Conservation (phyloP, 1,140 invertebrate species). For the Trypoxylus dichotomus region DNA sequence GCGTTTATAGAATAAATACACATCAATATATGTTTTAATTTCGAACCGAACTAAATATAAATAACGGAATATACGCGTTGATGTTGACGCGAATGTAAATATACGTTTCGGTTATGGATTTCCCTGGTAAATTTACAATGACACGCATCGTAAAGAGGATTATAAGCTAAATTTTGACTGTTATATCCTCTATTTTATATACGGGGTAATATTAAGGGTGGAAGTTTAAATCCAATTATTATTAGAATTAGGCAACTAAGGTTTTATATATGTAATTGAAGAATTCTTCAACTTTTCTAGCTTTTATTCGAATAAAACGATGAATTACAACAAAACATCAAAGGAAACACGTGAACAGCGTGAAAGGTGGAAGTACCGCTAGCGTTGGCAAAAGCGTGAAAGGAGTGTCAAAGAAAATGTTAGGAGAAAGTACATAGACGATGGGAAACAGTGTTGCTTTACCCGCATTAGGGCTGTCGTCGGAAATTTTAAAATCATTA, state of each 20-base stretch:
- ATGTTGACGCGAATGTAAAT: background rate
- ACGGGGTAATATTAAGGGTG: no score
- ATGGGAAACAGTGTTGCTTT: background rate
- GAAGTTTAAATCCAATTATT: no score
- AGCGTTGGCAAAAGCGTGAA: background rate
- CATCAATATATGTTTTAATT: conserved; percentile 14
- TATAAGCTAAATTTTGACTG: background rate
- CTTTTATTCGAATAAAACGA: background rate
- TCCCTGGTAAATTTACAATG: background rate
- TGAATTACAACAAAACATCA: background rate
- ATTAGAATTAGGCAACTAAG: no score
- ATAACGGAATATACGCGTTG: background rate
- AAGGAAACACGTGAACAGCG: background rate
- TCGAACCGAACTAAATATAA: conserved; percentile 14
- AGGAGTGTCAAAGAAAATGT: background rate
- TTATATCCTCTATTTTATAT: no score
- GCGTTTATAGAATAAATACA: background rate
- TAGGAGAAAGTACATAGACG: background rate
- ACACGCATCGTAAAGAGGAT: background rate
- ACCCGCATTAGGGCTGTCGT: background rate
- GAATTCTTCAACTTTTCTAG: background rate
- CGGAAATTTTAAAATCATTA: conserved; percentile 23
- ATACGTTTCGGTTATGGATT: background rate
- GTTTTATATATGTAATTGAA: no score
- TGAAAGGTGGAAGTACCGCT: background rate